These are phyloP conservation scores for Pandemis corylana DNA, from an alignment of 2,888 invertebrate species.

Conservation along the genomic window DNA sequence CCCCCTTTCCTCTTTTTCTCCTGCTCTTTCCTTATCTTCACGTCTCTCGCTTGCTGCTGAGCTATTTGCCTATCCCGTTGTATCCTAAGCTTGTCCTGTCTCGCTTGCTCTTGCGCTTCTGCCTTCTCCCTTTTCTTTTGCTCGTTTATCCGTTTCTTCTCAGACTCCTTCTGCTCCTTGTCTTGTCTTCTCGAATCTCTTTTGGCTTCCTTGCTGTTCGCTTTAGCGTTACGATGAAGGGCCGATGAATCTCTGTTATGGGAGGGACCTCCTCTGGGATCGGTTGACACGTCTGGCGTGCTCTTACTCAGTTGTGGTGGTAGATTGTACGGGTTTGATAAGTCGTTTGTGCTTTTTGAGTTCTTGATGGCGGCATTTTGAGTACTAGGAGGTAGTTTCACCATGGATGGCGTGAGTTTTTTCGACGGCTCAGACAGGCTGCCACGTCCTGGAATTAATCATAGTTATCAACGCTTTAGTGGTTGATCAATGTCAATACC, in stretches of 20 bases:
- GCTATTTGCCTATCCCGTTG: constrained; percentile 53
- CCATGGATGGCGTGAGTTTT: constrained; percentile 59
- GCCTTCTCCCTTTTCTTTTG: constrained; percentile 60
- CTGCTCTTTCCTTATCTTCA: constrained; percentile 46
- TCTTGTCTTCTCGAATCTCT: constrained; percentile 54
- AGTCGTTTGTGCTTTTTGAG: constrained; percentile 64
- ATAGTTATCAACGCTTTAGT: constrained; percentile 19
- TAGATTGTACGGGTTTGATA: constrained; percentile 50
- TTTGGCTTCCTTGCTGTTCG: constrained; percentile 47
- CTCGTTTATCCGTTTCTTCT: constrained; percentile 61
- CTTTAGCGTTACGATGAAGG: constrained; percentile 46
- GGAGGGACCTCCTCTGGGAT: constrained; percentile 55
- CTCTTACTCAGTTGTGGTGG: constrained; percentile 56
- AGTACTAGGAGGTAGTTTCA: constrained; percentile 51
- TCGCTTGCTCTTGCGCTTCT: constrained; percentile 56
- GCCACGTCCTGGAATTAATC: constrained; percentile 55
- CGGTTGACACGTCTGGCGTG: constrained; percentile 58
- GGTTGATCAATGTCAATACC: constrained; percentile 30
- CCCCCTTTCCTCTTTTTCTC: constrained; percentile 47
- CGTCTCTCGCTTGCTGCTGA: constrained; percentile 47
- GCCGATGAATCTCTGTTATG: constrained; percentile 34
- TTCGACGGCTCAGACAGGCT: constrained; percentile 53
- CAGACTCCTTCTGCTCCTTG: constrained; percentile 63
- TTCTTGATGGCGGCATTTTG: constrained; percentile 48
- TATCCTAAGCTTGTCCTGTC: constrained; percentile 59